Percentiles rank a stretch among this genome's conserved stretches.
These are phyloP conservation scores for Naso thynnoides DNA, from an alignment of 2,797 vertebrate species.

Conservation along the genomic window DNA sequence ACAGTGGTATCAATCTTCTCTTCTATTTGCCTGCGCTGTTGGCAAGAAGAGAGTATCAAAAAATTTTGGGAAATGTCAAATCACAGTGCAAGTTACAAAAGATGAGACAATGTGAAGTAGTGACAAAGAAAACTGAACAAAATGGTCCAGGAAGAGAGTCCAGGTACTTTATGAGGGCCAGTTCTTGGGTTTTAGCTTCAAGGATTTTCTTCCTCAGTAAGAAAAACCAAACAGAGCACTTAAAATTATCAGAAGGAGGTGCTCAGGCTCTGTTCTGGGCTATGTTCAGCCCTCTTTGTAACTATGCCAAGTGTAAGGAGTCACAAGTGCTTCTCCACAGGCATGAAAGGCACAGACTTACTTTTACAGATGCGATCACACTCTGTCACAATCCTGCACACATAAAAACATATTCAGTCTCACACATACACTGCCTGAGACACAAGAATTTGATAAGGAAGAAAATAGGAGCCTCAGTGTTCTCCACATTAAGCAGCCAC, in stretches of 20 bases:
- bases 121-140: conserved; percentile 18
- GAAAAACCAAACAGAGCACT: conserved; percentile 33
- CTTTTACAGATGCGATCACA: conserved; percentile 49
- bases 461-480: conserved; percentile 57
- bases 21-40: neutral
- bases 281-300: conserved; percentile 77
- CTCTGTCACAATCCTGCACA: conserved; percentile 35
- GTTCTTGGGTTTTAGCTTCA: conserved; percentile 42
- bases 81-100: neutral
- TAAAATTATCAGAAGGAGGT: conserved; percentile 46
- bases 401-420: conserved; percentile 27
- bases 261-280: conserved; percentile 72
- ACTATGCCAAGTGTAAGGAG: conserved; percentile 74
- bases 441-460: conserved; percentile 33
- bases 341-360: conserved; percentile 64
- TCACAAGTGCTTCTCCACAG: conserved; percentile 67
- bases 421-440: conserved; percentile 17
- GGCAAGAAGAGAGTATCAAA: neutral
- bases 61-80: neutral
- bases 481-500: conserved; percentile 23
- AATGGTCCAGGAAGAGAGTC: conserved; percentile 22
- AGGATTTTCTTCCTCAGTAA: conserved; percentile 36
- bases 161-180: conserved; percentile 30
- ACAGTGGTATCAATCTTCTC: conserved; percentile 16
- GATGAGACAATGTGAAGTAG: conserved; percentile 18